Evolutionary conservation across 2,797 vertebrate species (phyloP), one percentile per base, ranked within the genome.

Genomic region (Anisognathus igniventris): DNA sequence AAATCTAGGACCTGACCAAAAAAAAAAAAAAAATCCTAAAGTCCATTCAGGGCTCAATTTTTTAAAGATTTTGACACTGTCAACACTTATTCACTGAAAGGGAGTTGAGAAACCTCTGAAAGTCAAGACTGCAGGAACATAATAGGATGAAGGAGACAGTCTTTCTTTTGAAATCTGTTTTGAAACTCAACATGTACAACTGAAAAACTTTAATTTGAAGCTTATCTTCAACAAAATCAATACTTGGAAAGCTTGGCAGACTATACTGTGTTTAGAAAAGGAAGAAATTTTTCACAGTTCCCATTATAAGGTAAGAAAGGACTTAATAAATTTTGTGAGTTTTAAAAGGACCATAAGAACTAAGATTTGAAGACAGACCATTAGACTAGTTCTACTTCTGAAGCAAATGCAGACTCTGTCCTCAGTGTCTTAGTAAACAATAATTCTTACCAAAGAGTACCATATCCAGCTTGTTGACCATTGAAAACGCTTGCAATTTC

Each of bases 151-250:
- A 87, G 72, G 37, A 82, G 11, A 14, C 4, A 73, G n/a, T 60
- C 35, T 64, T 78, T 68, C 44, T 82, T 92, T 71, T 44, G 24
- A 91, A 85, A 87, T 67, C 31, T 64, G 15, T 80, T 95, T 64
- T 39, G 33, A 91, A 93, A 74, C 24, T 48, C 78, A 77, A 82
- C 0, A 0, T 15, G 16, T 64, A 45, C 47, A 78, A 65, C 2
- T 20, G 28, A 54, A 86, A 90, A 95, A 58, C 71, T 88, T 92
- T 72, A 86, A 93, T 91, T 82, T 87, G 40, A 89, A 87, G 37
- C 19, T 91, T 62, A 79, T 89, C 61, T 84, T 90, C 72, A 85
- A 80, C n/a, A 91, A 94, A 92, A 89, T 89, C 87, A 79, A 76
- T 93, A 87, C 30, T 71, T 91, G 57, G 56, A 92, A 93, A 44